Percentiles rank a stretch among this genome's conserved stretches.
Evolutionary conservation across 1,140 invertebrate species (phyloP).

Genomic region (Ceratoteleas bidentatus): DNA sequence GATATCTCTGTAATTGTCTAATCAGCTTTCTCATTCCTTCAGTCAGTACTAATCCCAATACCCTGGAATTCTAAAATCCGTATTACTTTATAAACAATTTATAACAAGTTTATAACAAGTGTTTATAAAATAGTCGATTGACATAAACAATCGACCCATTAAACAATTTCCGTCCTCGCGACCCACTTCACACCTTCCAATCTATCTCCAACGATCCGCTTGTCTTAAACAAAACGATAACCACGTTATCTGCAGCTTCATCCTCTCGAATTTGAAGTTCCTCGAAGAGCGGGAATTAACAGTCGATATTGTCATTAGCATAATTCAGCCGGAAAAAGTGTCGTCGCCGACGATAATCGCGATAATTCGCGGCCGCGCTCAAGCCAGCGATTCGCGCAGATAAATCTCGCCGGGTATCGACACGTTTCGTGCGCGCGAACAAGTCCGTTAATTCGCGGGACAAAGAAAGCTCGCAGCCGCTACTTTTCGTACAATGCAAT

Average conservation of each 20-base stretch:
- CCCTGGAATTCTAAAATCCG: too few species aligned
- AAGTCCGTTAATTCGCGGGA: constrained; percentile 46
- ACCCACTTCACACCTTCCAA: too few species aligned
- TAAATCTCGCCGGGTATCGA: constrained; percentile 42
- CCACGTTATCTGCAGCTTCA: constrained; percentile 1
- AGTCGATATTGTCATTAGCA: constrained; percentile 27
- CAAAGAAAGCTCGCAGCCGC: constrained; percentile 43
- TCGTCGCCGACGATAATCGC: constrained; percentile 25
- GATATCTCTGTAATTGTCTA: too few species aligned
- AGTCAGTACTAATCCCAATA: too few species aligned
- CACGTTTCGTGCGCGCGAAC: constrained; percentile 29
- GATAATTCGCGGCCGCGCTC: constrained; percentile 31
- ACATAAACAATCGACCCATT: too few species aligned
- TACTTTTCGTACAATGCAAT: constrained; percentile 65
- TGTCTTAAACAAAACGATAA: constrained; percentile 4
- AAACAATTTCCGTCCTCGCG: too few species aligned
- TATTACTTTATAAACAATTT: too few species aligned
- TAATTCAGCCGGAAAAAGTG: constrained; percentile 38
- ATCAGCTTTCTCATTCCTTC: too few species aligned
- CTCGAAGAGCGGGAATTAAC: constrained; percentile 26
- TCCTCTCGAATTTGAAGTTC: constrained; percentile 13
- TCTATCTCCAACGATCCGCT: not conserved
- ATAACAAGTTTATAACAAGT: too few species aligned
- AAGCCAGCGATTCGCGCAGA: constrained; percentile 28
- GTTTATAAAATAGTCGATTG: too few species aligned